These are phyloP conservation scores for Stomorhina lunata DNA, from an alignment of 2,888 invertebrate genomes.

Conservation along the genomic window DNA sequence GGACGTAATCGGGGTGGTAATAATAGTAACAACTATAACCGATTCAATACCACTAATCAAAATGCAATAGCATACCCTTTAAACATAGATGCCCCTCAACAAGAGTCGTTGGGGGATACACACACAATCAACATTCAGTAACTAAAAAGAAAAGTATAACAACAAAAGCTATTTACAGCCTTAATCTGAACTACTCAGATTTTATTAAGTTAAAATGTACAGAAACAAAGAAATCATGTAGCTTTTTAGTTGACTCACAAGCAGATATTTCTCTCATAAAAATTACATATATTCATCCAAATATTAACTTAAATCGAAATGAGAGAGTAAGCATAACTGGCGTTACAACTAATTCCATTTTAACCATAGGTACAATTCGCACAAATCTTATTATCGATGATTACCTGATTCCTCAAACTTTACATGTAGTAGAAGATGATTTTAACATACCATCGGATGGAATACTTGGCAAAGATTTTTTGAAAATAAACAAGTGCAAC, in stretches of 20 bases:
- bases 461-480: background rate
- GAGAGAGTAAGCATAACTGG: background rate
- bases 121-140: background rate
- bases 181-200: background rate
- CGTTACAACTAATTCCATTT: background rate
- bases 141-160: background rate
- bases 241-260: conserved; percentile 6
- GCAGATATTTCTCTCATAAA: too few species aligned
- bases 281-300: too few species aligned
- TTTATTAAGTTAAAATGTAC: background rate
- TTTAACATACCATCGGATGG: background rate
- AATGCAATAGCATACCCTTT: background rate
- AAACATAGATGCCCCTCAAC: conserved; percentile 18
- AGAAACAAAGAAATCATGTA: background rate
- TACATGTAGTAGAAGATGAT: background rate
- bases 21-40: too few species aligned
- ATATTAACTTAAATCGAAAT: background rate
- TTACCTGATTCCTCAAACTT: background rate
- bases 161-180: background rate
- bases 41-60: too few species aligned
- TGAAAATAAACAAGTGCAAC: background rate
- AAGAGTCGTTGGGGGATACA: conserved; percentile 9
- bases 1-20: background rate
- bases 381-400: background rate
- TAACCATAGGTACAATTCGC: background rate